Conservation (phyloP, 2,113 vertebrate genomes). For the Gymnorhina tibicen region DNA sequence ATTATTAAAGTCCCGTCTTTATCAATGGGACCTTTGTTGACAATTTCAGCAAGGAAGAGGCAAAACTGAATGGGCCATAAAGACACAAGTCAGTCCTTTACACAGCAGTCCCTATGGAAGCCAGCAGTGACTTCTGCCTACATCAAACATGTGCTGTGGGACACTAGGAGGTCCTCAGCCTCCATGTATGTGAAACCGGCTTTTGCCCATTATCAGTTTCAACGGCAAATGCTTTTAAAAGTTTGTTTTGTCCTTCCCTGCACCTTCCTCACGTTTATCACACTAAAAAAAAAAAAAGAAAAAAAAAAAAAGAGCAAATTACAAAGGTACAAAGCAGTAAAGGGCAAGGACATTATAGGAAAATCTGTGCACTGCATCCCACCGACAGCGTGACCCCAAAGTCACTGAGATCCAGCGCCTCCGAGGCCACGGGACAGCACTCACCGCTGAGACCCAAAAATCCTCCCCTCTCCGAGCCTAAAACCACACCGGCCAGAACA, state of each 20-base stretch:
- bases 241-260: not conserved
- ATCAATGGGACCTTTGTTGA: not conserved
- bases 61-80: not conserved
- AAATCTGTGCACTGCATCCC: not conserved
- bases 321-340: not conserved
- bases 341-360: rapidly evolving
- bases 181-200: rapidly evolving
- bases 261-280: not conserved
- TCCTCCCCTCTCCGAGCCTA: not conserved
- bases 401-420: rapidly evolving
- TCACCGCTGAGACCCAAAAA: rapidly evolving
- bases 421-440: not conserved
- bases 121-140: not conserved
- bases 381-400: not conserved
- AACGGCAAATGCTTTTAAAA: not conserved
- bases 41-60: not conserved
- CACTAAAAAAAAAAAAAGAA: too few relatives aligned
- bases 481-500: not conserved
- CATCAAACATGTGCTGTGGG: rapidly evolving
- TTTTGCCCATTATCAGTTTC: not conserved
- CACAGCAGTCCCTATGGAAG: not conserved
- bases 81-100: not conserved
- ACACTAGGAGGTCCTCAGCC: not conserved
- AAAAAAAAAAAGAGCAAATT: too few relatives aligned
- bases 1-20: not conserved